phyloP scores from a whole-genome alignment of 2,113 vertebrate genomes.

The Macroglossus sobrinus region DNA sequence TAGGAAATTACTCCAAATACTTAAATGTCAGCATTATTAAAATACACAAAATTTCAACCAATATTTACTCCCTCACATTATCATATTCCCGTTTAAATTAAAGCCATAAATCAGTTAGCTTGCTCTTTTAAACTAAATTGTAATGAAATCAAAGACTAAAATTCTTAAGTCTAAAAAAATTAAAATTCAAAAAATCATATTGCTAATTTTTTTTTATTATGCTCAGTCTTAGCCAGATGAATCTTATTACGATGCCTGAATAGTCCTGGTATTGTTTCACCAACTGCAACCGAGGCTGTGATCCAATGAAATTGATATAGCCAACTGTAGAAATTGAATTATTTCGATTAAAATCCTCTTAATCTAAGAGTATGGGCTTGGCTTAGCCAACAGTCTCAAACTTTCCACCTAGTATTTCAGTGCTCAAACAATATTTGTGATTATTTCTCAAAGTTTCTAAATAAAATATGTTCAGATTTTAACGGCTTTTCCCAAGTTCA shows the following conservation, averaged over 20 bases:
- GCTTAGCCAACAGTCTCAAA: background rate
- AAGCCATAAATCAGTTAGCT: background rate
- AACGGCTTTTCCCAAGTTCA: background rate
- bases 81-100: background rate
- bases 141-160: background rate
- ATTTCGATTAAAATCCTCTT: background rate
- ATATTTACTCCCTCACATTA: background rate
- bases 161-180: background rate
- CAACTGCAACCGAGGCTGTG: background rate
- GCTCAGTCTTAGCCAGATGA: background rate
- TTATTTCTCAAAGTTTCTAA: background rate
- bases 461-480: background rate
- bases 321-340: background rate
- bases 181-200: background rate
- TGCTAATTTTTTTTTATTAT: background rate
- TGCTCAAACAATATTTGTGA: background rate
- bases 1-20: constrained; percentile 1
- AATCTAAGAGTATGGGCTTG: background rate
- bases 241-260: background rate
- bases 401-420: background rate
- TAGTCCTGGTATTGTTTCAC: background rate
- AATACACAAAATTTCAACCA: background rate
- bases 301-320: background rate
- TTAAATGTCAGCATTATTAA: constrained; percentile 41
- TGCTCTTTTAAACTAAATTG: background rate